Evolutionary conservation across 2,113 vertebrate species (phyloP), one percentile per base, ranked within the genome.

Genomic region (Chrysochloris asiatica): DNA sequence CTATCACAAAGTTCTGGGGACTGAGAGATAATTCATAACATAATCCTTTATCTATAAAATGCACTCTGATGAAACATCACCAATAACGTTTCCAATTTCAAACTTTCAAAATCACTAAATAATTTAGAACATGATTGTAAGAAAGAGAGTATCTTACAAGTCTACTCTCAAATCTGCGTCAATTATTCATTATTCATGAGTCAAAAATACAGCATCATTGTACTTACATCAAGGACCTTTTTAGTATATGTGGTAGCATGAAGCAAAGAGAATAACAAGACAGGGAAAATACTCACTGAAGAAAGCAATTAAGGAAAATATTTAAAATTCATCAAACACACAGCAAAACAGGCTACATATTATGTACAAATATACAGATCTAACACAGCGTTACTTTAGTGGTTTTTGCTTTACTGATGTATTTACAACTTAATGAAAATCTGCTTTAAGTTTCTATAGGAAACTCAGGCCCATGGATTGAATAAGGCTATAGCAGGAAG

Each of bases 251-350:
- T 99, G 8, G 99, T 99, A 81, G 99, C 99, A 79, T 99, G 99
- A 96, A 99, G 99, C 97, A 99, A 97, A n/a, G 99, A 99, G 97
- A 99, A 99, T 36, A 99, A 98, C 86, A 99, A 98, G 94, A 99
- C 99, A 50, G 99, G 99, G 89, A 99, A 99, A 95, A 99, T 99
- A 97, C 99, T 99, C 99, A 99, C 99, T 99, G 97, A 96, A 98
- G 93, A 93, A 90, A 95, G 77, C 0, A 6, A 96, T 98, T 98
- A 99, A 99, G 98, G 98, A 98, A 96, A 97, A 87, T 33, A 93
- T 7, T 67, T 47, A 82, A 93, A 65, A 77, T 90, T 56, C 61
- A 91, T 41, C 24, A 83, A 89, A n/a, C 38, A 82, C 41, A 86
- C 6, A 83, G 56, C n/a, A 94, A 83, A 91, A 85, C 17, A 83